Base-by-base conservation (phyloP, 2,113 vertebrate genomes). In the Carlito syrichta region DNA sequence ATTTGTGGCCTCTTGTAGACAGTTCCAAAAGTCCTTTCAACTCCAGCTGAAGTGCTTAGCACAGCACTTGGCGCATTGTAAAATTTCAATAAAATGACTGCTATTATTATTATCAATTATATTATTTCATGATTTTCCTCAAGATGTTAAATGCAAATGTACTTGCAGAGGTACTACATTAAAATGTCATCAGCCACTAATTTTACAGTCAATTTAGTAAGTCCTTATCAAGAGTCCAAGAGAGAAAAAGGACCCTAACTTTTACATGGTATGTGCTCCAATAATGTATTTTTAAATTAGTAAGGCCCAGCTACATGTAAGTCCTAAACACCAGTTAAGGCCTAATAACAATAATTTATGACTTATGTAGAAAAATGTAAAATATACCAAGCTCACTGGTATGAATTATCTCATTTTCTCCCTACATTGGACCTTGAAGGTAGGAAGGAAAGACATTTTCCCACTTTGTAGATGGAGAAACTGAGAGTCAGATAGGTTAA, bases 111-210 rank as follows among this genome's bases (percentile, higher is more conserved):
- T 68, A 95, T 86, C 58, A 96, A 95, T 95, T 95, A 91, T 58
- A 76, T 79, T 92, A 87, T 92, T 94, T 94, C 63, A 93, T 91
- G n/a, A 89, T 89, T 97, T 89, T 96, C 77, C 89, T 93, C 77
- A 93, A 93, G 60, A 89, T 94, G 43, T 92, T 95, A 95, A 94
- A 81, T 73, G 69, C 68, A 93, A 63, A 84, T 77, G 13, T 58
- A 89, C 74, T 94, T 84, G 3, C 19, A 95, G 38, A 96, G 12
- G 27, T 76, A 87, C 40, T 89, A 58, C 69, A 86, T 97, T 95
- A 97, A 94, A 91, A 95, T 60, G 48, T 56, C 83, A 93, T 96
- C 56, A 91, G 60, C n/a, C 50, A 91, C 89, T 78, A 89, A 91
- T 94, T 91, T 92, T 89, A 92, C 5, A 79, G 54, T 14, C 83